A percentile compares a stretch with the other conserved stretches of the same genome.
Evolutionary conservation across 2,797 vertebrate species (phyloP).

Genomic region (Premnoplex brunnescens): DNA sequence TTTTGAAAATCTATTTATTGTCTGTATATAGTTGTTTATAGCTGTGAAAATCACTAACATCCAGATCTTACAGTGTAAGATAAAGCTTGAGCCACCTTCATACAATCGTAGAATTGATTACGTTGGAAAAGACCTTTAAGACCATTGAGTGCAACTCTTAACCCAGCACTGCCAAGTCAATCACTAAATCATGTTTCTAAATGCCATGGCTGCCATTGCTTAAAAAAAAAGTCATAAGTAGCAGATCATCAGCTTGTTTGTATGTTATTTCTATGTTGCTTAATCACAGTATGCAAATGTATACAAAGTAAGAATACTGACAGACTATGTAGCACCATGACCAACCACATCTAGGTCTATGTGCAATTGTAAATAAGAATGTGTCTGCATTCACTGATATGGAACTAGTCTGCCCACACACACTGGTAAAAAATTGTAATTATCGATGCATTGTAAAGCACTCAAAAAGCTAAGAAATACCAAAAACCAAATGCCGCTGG

Average conservation of each 20-base stretch:
- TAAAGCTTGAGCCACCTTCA: background rate
- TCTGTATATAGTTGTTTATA: background rate
- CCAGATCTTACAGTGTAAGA: background rate
- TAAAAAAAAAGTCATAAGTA: background rate
- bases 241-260: background rate
- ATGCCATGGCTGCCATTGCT: background rate
- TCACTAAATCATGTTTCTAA: background rate
- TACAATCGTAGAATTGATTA: background rate
- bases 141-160: background rate
- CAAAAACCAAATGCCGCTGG: background rate
- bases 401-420: background rate
- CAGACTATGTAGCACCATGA: fast-evolving
- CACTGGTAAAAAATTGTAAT: background rate
- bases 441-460: background rate
- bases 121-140: background rate
- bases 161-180: background rate
- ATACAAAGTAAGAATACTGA: background rate
- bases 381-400: fast-evolving
- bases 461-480: background rate
- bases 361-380: fast-evolving
- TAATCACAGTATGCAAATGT: background rate
- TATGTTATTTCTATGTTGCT: background rate
- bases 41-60: background rate
- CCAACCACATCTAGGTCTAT: background rate
- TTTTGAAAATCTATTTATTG: constrained; percentile 40